A percentile compares a stretch with the other conserved stretches of the same genome.
Conservation (phyloP, 2,797 vertebrate genomes). For the Danio albolineatus region DNA sequence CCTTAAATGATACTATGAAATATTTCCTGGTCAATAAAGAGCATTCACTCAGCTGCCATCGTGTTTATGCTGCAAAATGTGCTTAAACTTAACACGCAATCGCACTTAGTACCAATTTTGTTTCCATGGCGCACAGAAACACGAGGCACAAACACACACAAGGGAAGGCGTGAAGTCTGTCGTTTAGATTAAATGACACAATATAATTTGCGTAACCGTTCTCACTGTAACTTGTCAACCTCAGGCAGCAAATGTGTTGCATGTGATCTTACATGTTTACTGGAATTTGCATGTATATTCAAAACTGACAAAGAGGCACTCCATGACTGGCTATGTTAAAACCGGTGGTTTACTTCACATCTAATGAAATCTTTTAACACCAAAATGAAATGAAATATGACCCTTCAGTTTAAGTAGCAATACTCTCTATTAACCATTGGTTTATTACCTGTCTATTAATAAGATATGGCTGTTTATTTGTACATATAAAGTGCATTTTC, state of each 20-base stretch:
- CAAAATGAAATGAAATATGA: too few species aligned
- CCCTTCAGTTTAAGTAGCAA: too few species aligned
- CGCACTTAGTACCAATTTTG: not conserved
- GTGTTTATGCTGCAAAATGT: not conserved
- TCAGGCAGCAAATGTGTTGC: slow-evolving; percentile 31
- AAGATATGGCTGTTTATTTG: too few species aligned
- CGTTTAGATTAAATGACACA: not conserved
- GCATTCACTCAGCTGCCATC: not conserved
- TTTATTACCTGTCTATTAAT: too few species aligned
- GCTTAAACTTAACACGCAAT: slow-evolving; percentile 14
- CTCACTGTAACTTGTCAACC: slow-evolving; percentile 26
- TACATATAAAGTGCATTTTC: too few species aligned
- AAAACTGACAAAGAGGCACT: slow-evolving; percentile 57
- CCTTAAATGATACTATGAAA: slow-evolving; percentile 29
- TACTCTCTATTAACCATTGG: too few species aligned
- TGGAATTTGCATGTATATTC: slow-evolving; percentile 39
- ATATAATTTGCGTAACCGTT: not conserved
- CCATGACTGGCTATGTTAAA: slow-evolving; percentile 47
- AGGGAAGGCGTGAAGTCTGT: not conserved
- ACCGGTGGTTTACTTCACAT: not conserved
- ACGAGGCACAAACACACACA: slow-evolving; percentile 17
- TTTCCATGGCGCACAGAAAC: slow-evolving; percentile 28
- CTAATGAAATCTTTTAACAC: not conserved
- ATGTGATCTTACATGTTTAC: slow-evolving; percentile 28
- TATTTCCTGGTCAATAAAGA: slow-evolving; percentile 36